Evolutionary conservation across 2,797 vertebrate species (phyloP).

Genomic region (Sparus aurata): DNA sequence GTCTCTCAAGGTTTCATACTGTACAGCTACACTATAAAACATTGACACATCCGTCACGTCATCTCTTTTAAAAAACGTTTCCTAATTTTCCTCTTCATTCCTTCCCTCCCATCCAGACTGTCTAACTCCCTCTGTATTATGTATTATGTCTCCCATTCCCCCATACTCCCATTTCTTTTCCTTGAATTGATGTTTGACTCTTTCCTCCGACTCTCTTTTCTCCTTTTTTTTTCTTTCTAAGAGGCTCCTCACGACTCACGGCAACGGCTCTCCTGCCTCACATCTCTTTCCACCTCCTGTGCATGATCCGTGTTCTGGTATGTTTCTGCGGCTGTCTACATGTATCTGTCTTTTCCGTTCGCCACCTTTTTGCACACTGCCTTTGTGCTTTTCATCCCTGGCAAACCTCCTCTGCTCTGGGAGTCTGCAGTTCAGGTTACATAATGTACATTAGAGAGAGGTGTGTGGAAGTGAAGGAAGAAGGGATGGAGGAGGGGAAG

Average conservation of each 20-base stretch:
- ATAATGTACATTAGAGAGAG: slow-evolving; percentile 68
- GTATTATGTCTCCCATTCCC: neutral
- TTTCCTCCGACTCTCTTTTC: slow-evolving; percentile 12
- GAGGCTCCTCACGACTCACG: slow-evolving; percentile 32
- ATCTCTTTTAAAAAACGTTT: slow-evolving; percentile 4
- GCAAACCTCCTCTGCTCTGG: slow-evolving; percentile 39
- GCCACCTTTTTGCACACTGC: slow-evolving; percentile 45
- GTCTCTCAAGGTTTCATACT: slow-evolving; percentile 23
- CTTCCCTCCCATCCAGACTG: neutral
- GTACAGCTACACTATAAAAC: slow-evolving; percentile 35
- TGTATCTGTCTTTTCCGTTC: slow-evolving; percentile 38
- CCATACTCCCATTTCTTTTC: neutral
- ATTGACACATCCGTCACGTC: neutral
- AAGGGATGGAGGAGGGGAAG: slow-evolving; percentile 32
- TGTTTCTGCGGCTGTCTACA: slow-evolving; percentile 38
- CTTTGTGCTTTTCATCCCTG: slow-evolving; percentile 40
- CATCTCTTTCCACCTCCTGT: slow-evolving; percentile 38
- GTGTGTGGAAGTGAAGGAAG: slow-evolving; percentile 42
- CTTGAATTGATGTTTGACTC: slow-evolving; percentile 23
- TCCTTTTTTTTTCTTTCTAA: slow-evolving; percentile 6
- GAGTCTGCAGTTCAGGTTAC: slow-evolving; percentile 67
- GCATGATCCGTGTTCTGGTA: slow-evolving; percentile 42
- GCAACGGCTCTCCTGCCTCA: slow-evolving; percentile 31
- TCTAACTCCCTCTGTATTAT: neutral
- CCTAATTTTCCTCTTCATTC: neutral